Percentiles rank a stretch among this genome's conserved stretches.
Conservation (phyloP, 2,888 invertebrate species). For the Agonopterix alstromeriana region DNA sequence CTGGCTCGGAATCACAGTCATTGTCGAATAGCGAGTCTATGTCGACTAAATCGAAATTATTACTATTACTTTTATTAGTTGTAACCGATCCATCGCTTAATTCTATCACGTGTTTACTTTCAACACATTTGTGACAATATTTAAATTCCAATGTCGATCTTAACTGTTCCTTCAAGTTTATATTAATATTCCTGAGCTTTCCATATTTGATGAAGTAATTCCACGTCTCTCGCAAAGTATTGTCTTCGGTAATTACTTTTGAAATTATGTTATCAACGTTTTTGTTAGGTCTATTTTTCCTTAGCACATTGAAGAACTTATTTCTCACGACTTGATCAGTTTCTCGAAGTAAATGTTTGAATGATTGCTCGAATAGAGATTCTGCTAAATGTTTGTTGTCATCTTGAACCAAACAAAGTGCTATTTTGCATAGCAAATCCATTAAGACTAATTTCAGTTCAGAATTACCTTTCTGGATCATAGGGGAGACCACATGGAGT, state of each 20-base stretch:
- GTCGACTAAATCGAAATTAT: conserved; percentile 51
- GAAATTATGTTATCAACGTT: conserved; percentile 24
- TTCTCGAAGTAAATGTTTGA: conserved; percentile 27
- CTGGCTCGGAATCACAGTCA: conserved; percentile 40
- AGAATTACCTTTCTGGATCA: conserved; percentile 31
- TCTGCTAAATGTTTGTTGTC: conserved; percentile 23
- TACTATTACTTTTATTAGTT: conserved; percentile 17
- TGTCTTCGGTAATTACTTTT: conserved; percentile 22
- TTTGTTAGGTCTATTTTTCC: conserved; percentile 15
- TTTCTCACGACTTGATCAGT: conserved; percentile 23
- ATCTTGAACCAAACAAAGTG: conserved; percentile 20
- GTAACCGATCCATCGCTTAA: conserved; percentile 5
- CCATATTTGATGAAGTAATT: conserved; percentile 13
- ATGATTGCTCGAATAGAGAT: conserved; percentile 20
- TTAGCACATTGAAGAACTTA: conserved; percentile 23
- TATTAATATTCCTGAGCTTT: conserved; percentile 6
- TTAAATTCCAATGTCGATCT: conserved; percentile 11
- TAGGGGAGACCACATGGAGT: conserved; percentile 34
- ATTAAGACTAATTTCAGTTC: conserved; percentile 39
- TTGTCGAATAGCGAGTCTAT: conserved; percentile 41
- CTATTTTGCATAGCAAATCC: conserved; percentile 37
- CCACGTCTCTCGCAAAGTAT: conserved; percentile 24
- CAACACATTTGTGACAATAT: conserved; percentile 39
- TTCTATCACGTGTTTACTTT: conserved; percentile 11
- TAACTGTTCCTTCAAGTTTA: conserved; percentile 20